Evolutionary conservation across 1,140 invertebrate species (phyloP), one percentile per base, ranked within the genome.

Genomic region (Mesaphorura yosii): DNA sequence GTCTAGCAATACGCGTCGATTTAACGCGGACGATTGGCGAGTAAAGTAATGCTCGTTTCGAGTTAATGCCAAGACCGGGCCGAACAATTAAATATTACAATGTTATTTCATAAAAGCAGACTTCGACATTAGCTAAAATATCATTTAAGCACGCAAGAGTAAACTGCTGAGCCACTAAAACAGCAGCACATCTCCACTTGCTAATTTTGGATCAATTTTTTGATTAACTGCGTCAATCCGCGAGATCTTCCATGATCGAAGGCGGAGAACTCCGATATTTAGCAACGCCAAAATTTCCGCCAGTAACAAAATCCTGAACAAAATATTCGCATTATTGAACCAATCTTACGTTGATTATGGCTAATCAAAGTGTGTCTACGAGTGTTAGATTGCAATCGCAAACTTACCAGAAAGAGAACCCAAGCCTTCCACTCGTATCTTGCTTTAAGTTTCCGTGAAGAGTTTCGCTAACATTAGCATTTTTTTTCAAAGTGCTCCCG

Each of bases 201-300:
- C 22, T 22, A 46, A 20, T 20, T 46, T 28, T 3, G 29, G 6
- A 34, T 48, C 28, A 28, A 48, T 48, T 31, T 34, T n/a, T 48
- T 48, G 12, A 6, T 5, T 48, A 48, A 29, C 45, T 6, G 22
- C 29, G 7, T 45, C 49, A 7, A 17, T 34, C 25, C 42, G 37
- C 14, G n/a, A 7, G 27, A 53, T 45, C 17, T 12, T 53, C 51
- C 51, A 54, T 20, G 52, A 38, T 19, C 44, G 27, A n/a, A 22
- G 27, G 2, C 40, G 34, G 19, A 54, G 52, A 6, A 56, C 44
- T 2, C 37, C 53, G 22, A 49, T 55, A 22, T 51, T 55, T n/a
- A 14, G 28, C 17, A 41, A 51, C 20, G 26, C 15, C 19, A 28
- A 48, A 7, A 40, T 15, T 10, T 19, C 19, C 23, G 48, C 25